These are phyloP conservation scores for Cottoperca gobio DNA, from an alignment of 2,797 vertebrate genomes.

Conservation along the genomic window DNA sequence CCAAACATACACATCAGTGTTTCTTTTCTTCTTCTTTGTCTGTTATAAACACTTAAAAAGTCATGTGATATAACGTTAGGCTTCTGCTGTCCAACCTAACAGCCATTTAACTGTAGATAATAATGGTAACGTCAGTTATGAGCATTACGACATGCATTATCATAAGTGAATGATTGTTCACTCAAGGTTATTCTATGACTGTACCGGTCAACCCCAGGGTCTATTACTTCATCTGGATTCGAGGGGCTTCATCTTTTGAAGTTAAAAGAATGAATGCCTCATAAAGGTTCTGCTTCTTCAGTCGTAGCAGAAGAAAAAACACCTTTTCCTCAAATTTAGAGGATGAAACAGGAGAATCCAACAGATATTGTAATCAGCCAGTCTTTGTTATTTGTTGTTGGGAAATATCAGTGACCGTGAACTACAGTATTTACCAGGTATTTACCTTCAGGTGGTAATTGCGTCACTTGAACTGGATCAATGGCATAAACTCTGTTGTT, in stretches of 20 bases:
- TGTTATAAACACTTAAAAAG: background rate
- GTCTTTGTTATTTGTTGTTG: background rate
- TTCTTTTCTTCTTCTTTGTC: conserved; percentile 7
- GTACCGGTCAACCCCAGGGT: conserved; percentile 5
- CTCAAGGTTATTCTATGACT: conserved; percentile 17
- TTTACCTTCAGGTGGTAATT: conserved; percentile 3
- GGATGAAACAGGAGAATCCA: background rate
- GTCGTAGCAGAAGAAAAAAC: background rate
- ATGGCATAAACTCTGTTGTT: background rate
- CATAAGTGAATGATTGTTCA: conserved; percentile 7
- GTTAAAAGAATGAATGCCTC: background rate
- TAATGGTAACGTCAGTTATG: conserved; percentile 21
- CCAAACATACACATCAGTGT: background rate
- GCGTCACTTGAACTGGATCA: background rate
- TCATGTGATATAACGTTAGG: background rate
- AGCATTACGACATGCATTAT: conserved; percentile 14
- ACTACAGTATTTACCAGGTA: background rate
- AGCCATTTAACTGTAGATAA: conserved; percentile 16
- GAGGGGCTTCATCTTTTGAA: background rate
- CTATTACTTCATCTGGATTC: background rate
- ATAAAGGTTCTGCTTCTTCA: background rate
- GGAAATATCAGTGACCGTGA: background rate
- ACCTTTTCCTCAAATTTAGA: background rate
- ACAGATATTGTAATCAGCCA: background rate
- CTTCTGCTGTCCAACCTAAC: conserved; percentile 1